Evolutionary conservation across 2,888 invertebrate species (phyloP).

Genomic region (Siphonodentalium dalli): DNA sequence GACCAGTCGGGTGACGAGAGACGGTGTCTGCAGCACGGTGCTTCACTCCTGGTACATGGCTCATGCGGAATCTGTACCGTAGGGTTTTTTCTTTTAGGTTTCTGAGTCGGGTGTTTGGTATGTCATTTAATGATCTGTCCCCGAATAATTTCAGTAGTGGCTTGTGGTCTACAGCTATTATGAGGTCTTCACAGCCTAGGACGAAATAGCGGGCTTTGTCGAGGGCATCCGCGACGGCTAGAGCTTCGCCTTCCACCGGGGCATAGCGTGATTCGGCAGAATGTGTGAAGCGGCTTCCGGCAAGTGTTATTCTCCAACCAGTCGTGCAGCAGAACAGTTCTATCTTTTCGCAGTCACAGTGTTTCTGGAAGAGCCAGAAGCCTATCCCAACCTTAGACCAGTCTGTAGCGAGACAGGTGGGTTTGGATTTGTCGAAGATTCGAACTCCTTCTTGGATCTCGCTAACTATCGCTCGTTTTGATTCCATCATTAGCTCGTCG

Average conservation of each 20-base stretch:
- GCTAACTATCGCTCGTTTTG: slow-evolving; percentile 25
- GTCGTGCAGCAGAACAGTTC: slow-evolving; percentile 27
- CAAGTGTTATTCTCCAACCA: slow-evolving; percentile 31
- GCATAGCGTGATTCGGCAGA: slow-evolving; percentile 25
- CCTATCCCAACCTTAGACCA: slow-evolving; percentile 33
- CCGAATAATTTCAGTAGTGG: slow-evolving; percentile 10
- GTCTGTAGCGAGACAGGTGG: slow-evolving; percentile 30
- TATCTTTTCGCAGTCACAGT: slow-evolving; percentile 20
- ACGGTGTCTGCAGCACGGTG: no score
- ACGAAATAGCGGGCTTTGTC: slow-evolving; percentile 17
- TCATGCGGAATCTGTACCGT: no score
- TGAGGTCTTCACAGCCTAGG: not conserved
- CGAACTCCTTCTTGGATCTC: slow-evolving; percentile 29
- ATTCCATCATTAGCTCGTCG: slow-evolving; percentile 13
- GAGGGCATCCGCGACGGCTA: slow-evolving; percentile 22
- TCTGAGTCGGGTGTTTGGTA: slow-evolving; percentile 22
- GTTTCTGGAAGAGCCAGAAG: slow-evolving; percentile 30
- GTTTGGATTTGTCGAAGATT: slow-evolving; percentile 25
- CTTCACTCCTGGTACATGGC: no score
- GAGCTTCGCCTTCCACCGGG: slow-evolving; percentile 28
- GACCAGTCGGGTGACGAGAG: no score
- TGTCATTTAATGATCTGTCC: slow-evolving; percentile 26
- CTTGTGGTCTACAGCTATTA: not conserved
- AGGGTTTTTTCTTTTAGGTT: slow-evolving; percentile 29
- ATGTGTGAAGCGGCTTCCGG: slow-evolving; percentile 33